Evolutionary conservation across 2,888 invertebrate genomes (phyloP).

Genomic region (Pandemis corylana): DNA sequence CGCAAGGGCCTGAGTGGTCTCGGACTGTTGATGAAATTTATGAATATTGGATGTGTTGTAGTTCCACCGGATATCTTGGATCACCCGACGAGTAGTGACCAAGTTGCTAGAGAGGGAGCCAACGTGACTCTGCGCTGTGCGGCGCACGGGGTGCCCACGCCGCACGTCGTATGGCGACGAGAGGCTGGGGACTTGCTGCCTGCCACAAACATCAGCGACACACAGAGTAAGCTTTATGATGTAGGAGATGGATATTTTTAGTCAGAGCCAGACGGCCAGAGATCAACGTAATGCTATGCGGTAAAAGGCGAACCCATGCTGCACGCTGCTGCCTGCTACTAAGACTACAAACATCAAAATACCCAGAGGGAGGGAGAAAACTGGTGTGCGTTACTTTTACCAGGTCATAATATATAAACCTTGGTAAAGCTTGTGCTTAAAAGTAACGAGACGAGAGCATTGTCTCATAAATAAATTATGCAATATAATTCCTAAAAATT

Average conservation of each 20-base stretch:
- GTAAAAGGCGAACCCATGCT: not conserved
- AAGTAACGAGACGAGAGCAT: not conserved
- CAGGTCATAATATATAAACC: too few relatives aligned
- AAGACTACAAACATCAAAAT: not conserved
- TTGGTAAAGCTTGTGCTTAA: too few relatives aligned
- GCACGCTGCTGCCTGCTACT: not conserved
- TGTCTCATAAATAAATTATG: not conserved
- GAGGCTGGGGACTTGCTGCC: conserved; percentile 90
- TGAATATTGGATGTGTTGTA: conserved; percentile 53
- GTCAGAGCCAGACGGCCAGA: not conserved
- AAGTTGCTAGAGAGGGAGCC: conserved; percentile 93
- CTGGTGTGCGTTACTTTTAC: too few relatives aligned
- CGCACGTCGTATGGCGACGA: conserved; percentile 94
- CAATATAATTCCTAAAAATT: not conserved
- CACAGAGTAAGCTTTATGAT: conserved; percentile 69
- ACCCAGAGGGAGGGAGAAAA: not conserved
- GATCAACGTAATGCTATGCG: not conserved
- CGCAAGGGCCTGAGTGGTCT: not conserved
- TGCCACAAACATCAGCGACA: conserved; percentile 76
- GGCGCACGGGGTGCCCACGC: conserved; percentile 94
- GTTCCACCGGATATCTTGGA: conserved; percentile 95
- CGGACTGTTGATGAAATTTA: conserved; percentile 1
- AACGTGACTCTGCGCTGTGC: conserved; percentile 94
- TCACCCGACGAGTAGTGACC: conserved; percentile 93
- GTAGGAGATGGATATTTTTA: not conserved